Conservation (phyloP, 2,797 vertebrate genomes). For the Microhierax caerulescens region DNA sequence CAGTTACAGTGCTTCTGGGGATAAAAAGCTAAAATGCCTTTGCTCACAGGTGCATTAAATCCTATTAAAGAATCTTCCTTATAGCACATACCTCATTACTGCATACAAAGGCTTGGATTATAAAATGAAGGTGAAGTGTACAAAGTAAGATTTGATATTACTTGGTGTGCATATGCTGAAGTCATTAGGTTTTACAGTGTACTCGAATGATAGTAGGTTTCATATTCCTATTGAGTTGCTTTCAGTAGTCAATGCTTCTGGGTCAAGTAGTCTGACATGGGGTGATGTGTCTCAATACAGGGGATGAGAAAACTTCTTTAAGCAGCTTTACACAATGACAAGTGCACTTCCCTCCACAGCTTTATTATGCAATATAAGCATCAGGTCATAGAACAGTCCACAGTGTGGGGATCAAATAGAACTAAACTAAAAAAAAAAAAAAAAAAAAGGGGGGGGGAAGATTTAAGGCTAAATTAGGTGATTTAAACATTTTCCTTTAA, state of each 20-base stretch:
- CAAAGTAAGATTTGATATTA: slow-evolving; percentile 80
- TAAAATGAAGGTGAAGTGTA: slow-evolving; percentile 84
- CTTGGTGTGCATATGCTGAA: slow-evolving; percentile 82
- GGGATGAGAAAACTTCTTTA: slow-evolving; percentile 80
- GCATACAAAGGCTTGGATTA: slow-evolving; percentile 84
- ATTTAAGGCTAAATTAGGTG: slow-evolving; percentile 84
- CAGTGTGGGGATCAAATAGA: slow-evolving; percentile 77
- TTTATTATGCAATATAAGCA: slow-evolving; percentile 81
- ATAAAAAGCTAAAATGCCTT: slow-evolving; percentile 84
- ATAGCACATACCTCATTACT: slow-evolving; percentile 85
- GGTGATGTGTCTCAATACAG: slow-evolving; percentile 77
- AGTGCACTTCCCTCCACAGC: slow-evolving; percentile 74
- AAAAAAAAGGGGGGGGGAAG: not conserved
- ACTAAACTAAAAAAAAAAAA: slow-evolving; percentile 38
- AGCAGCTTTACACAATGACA: slow-evolving; percentile 78
- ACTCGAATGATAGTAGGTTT: slow-evolving; percentile 78
- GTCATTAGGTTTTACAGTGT: slow-evolving; percentile 81
- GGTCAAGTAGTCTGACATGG: slow-evolving; percentile 80
- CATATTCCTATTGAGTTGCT: slow-evolving; percentile 77
- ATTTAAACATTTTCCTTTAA: slow-evolving; percentile 85
- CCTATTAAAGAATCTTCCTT: slow-evolving; percentile 86
- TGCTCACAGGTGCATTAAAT: slow-evolving; percentile 87
- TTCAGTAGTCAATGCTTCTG: slow-evolving; percentile 77
- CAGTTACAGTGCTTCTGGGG: slow-evolving; percentile 82
- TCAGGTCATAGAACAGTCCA: slow-evolving; percentile 78